phyloP scores from a whole-genome alignment of 2,888 invertebrate genomes.

The Sinelater perroti region DNA sequence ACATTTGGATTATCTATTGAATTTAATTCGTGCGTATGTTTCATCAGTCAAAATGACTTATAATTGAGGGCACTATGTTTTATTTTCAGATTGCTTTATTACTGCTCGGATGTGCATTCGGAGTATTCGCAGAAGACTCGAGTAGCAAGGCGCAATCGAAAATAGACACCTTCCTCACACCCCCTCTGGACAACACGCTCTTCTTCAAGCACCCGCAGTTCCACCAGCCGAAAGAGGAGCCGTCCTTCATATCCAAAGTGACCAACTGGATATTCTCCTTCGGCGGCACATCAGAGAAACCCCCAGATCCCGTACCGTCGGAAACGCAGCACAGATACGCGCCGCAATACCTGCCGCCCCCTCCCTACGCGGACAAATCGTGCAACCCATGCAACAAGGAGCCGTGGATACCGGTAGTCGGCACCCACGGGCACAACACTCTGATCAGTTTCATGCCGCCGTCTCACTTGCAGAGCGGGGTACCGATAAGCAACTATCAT shows the following conservation, averaged over 20 bases:
- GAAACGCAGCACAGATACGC: constrained; percentile 37
- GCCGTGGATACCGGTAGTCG: constrained; percentile 84
- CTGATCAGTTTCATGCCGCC: constrained; percentile 51
- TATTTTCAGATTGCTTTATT: constrained; percentile 9
- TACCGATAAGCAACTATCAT: too few species aligned
- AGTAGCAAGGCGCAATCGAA: background rate
- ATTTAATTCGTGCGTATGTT: too few species aligned
- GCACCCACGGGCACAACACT: constrained; percentile 47
- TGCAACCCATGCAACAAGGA: constrained; percentile 82
- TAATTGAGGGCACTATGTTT: too few species aligned
- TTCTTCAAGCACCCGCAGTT: background rate
- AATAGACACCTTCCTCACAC: constrained; percentile 1
- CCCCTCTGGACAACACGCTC: background rate
- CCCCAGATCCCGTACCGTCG: constrained; percentile 41
- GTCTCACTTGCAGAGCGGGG: constrained; percentile 27
- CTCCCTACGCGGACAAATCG: constrained; percentile 44
- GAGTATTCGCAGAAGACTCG: background rate
- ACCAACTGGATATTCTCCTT: constrained; percentile 71
- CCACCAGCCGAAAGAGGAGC: constrained; percentile 50
- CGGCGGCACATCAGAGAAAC: constrained; percentile 42
- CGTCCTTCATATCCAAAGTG: constrained; percentile 62
- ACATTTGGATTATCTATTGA: too few species aligned
- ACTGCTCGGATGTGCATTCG: background rate
- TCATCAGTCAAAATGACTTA: too few species aligned
- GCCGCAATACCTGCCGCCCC: constrained; percentile 41